Evolutionary conservation across 1,140 invertebrate genomes (phyloP), one percentile per base, ranked within the genome.

Genomic region (Proales similis): DNA sequence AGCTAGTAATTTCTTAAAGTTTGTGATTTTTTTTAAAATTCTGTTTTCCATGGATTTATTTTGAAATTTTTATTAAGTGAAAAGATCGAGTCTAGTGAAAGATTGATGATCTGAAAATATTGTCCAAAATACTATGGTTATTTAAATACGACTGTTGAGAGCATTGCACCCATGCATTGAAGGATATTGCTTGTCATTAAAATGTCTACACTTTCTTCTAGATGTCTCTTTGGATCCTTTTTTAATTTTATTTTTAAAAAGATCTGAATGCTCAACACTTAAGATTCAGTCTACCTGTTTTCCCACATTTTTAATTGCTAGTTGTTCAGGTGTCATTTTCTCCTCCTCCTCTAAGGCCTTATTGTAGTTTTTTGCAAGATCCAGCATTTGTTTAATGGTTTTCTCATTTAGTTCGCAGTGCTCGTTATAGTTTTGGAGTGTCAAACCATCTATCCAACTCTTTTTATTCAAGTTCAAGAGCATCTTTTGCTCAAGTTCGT

Each of bases 221-320:
- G 81, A 84, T 99, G 95, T 65, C 95, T 82, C 78, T 99, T 99
- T n/a, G 95, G 95, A 78, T 99, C 94, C 70, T 76, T 65, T 38
- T 70, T 68, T 20, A 42, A 46, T 64, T 17, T 63, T 36, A 11
- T 20, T 14, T 3, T 20, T 32, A 53, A 39, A 11, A 45, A 32
- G 11, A 48, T 51, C 11, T 24, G 11, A 48, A 51, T 48, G 17
- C 11, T 51, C 9, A 36, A n/a, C 38, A 11, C 26, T 36, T 45
- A 17, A n/a, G 63, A 6, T 17, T 65, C n/a, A n/a, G n/a, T 64
- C 65, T 65, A 76, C 76, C 77, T 95, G 89, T 80, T 99, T 99
- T 20, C 95, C 95, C 38, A 99, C 94, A 80, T 98, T 99, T 74
- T 98, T 98, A 68, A 99, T 97, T 12, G 93, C 94, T 71, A 98